phyloP scores from a whole-genome alignment of 2,888 invertebrate genomes.

The Drosophila nr. perissopoda region DNA sequence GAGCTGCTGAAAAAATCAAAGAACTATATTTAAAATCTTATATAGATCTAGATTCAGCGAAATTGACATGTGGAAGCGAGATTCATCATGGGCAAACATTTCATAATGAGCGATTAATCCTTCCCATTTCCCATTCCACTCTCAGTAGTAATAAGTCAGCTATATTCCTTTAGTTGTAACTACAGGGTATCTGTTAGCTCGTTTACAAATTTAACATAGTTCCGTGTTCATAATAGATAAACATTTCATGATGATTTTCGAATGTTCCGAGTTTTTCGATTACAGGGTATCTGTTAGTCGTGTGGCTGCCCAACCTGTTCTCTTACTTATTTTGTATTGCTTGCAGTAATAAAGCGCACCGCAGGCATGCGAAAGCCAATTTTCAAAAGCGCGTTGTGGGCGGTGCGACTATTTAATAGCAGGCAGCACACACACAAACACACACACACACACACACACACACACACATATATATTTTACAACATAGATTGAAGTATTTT shows the following conservation, averaged over 20 bases:
- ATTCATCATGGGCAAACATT: neutral
- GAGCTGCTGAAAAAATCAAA: neutral
- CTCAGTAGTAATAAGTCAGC: too few relatives aligned
- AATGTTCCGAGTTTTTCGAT: neutral
- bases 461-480: neutral
- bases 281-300: conserved; percentile 8
- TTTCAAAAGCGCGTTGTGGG: conserved; percentile 66
- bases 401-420: conserved; percentile 70
- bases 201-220: neutral
- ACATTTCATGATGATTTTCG: neutral
- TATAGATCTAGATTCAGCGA: neutral
- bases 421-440: conserved; percentile 22
- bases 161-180: neutral
- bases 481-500: conserved; percentile 56
- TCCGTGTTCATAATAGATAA: rapidly evolving
- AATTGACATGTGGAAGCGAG: neutral
- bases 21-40: neutral
- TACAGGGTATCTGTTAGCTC: neutral
- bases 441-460: conserved; percentile 23
- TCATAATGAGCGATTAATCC: neutral
- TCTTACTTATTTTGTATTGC: conserved; percentile 5
- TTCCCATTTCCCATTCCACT: neutral
- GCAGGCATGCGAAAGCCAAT: conserved; percentile 77
- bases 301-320: neutral
- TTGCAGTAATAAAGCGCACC: conserved; percentile 70